Base-by-base conservation (phyloP, 2,113 vertebrate species). In the Ceyx cyanopectus region DNA sequence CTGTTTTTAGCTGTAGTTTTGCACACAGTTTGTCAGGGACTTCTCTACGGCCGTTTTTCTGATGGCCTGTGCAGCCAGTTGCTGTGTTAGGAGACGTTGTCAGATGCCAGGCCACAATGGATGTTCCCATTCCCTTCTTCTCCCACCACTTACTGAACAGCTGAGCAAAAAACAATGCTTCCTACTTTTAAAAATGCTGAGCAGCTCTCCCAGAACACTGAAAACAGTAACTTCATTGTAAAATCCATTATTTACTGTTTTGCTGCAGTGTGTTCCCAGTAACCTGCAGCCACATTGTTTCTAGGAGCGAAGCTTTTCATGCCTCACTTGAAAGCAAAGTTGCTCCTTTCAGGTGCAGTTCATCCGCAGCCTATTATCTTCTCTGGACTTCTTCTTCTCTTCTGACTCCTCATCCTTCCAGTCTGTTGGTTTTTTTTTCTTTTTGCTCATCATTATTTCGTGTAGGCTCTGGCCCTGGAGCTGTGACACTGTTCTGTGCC, bases 261-360 rank as follows among this genome's bases (percentile, higher is more conserved):
- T 6, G 7, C 14, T 29, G 66, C 77, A 27, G 50, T 2, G 0
- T 58, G 45, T 53, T 63, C 53, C 62, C 32, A 16, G 61, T 40
- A 60, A 34, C 37, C 29, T 22, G 37, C 1, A 1, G 50, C 51
- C 8, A 1, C 9, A 1, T 16, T 41, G 80, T 53, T 32, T 88
- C 77, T 30, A 13, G 70, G 57, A 70, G 62, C 7, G 45, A 88
- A 58, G 81, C 54, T 91, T 87, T 85, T 92, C 75, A 41, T 54
- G 81, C 67, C 68, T 88, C 73, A 54, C 84, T 92, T 94, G 89
- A 96, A 96, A 95, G 93, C 85, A n/a, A 75, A 81, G 77, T 87
- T 72, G 41, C 56, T 79, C 40, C 75, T 92, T 94, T 89, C 65
- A 69, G 76, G 48, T 66, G 32, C 0, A 10, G 74, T 92, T 78